Evolutionary conservation across 1,140 invertebrate species (phyloP), one percentile per base, ranked within the genome.

Genomic region (Phenacoccus solenopsis): DNA sequence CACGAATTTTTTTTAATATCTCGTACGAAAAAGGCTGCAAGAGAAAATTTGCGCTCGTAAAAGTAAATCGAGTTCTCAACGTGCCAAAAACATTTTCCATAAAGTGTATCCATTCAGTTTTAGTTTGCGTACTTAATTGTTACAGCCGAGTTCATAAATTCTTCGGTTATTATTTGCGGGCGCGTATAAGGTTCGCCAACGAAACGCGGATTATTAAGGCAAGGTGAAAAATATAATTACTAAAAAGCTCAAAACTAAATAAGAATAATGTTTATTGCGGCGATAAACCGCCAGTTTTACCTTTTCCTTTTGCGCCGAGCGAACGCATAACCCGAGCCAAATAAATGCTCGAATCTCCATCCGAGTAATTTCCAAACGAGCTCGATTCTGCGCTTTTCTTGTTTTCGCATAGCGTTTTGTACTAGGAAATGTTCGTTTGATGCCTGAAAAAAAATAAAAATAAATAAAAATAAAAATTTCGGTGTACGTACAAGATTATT

Each of bases 251-350:
- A 27, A 27, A 10, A 27, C 59, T 64, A 64, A 64, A 64, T 64
- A 64, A 64, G 59, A 64, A 64, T 64, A 64, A 64, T 64, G 59
- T 64, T 64, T 64, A 64, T 64, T 64, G 59, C 59, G 10, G 25
- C 59, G 59, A 64, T 64, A 64, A 25, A 64, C 38, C 20, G 38
- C 13, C n/a, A n/a, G 16, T 49, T 49, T 49, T 49, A 49, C 38
- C 16, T 49, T n/a, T 49, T 49, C n/a, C n/a, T n/a, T n/a, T n/a
- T n/a, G n/a, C n/a, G n/a, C n/a, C n/a, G n/a, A n/a, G n/a, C n/a
- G n/a, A n/a, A n/a, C n/a, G 20, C 38, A 49, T 49, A 49, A 49
- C 38, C 38, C n/a, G n/a, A n/a, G n/a, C n/a, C n/a, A n/a, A n/a
- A n/a, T n/a, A 49, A 49, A 49, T 49, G 38, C 38, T 49, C 38